Conservation (phyloP, 2,113 vertebrate species). For the Oryzias curvinotus region DNA sequence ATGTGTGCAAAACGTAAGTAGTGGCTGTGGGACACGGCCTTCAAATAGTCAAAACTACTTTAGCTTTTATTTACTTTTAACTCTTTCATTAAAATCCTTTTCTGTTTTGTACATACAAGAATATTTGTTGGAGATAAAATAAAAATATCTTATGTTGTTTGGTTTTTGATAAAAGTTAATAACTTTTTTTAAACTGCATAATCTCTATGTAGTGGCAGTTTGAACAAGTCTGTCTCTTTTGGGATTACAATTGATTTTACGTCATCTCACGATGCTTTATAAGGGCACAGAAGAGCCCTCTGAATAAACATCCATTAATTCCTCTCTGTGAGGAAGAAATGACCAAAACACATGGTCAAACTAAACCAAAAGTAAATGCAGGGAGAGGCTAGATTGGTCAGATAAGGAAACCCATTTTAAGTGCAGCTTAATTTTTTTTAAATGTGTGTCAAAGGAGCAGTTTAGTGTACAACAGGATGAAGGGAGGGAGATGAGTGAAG, state of each 20-base stretch:
- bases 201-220: constrained; percentile 70
- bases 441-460: constrained; percentile 39
- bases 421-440: constrained; percentile 55
- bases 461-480: constrained; percentile 45
- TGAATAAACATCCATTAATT: constrained; percentile 83
- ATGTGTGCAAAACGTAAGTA: too few relatives aligned
- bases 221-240: constrained; percentile 82
- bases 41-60: constrained; percentile 49
- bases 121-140: neutral
- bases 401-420: constrained; percentile 48
- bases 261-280: constrained; percentile 73
- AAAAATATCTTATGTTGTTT: neutral
- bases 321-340: constrained; percentile 55
- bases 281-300: constrained; percentile 74
- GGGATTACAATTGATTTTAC: constrained; percentile 79
- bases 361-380: constrained; percentile 28
- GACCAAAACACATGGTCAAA: constrained; percentile 37
- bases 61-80: constrained; percentile 11
- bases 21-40: too few relatives aligned
- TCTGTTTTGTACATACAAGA: neutral
- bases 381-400: constrained; percentile 14
- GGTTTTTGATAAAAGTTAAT: constrained; percentile 15
- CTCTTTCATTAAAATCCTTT: too few relatives aligned
- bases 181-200: constrained; percentile 51
- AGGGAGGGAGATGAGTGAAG: constrained; percentile 32